Conservation (phyloP, 1,140 invertebrate species). For the Nixonia krombeini region DNA sequence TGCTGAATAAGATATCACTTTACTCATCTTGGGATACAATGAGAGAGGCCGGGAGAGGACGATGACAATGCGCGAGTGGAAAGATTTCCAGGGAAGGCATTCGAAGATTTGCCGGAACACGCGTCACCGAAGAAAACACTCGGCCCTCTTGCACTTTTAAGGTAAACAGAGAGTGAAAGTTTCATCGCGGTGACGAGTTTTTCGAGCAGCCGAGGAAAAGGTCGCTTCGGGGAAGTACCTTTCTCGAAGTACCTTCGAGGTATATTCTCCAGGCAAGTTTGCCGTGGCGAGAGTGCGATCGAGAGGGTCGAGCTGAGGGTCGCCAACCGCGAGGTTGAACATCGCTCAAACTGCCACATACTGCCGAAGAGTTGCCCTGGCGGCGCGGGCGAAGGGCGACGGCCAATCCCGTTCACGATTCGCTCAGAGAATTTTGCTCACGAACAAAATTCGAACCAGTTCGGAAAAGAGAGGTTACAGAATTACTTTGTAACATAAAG, state of each 20-base stretch:
- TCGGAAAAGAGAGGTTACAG: too few relatives aligned
- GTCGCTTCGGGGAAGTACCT: not conserved
- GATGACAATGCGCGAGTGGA: slow-evolving; percentile 19
- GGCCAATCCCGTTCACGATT: too few relatives aligned
- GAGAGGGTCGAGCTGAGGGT: slow-evolving; percentile 49
- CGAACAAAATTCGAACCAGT: too few relatives aligned
- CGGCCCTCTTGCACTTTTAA: too few relatives aligned
- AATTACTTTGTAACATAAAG: too few relatives aligned
- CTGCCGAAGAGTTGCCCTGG: slow-evolving; percentile 29
- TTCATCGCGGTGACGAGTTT: too few relatives aligned
- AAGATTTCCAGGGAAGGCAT: not conserved
- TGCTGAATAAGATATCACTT: slow-evolving; percentile 37
- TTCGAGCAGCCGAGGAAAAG: not conserved
- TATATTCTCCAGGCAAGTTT: slow-evolving; percentile 5
- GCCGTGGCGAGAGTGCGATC: not conserved
- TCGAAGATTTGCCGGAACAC: too few relatives aligned
- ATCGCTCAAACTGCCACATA: slow-evolving; percentile 50
- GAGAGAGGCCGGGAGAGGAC: slow-evolving; percentile 5
- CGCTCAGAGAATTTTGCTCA: not conserved
- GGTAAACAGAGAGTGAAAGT: too few relatives aligned
- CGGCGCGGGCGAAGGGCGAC: too few relatives aligned
- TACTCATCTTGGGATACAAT: slow-evolving; percentile 25
- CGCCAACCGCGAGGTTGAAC: slow-evolving; percentile 41
- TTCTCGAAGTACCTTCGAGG: not conserved
- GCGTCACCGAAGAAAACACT: too few relatives aligned